Conservation (phyloP, 2,113 vertebrate genomes). For the Symphodus melops region DNA sequence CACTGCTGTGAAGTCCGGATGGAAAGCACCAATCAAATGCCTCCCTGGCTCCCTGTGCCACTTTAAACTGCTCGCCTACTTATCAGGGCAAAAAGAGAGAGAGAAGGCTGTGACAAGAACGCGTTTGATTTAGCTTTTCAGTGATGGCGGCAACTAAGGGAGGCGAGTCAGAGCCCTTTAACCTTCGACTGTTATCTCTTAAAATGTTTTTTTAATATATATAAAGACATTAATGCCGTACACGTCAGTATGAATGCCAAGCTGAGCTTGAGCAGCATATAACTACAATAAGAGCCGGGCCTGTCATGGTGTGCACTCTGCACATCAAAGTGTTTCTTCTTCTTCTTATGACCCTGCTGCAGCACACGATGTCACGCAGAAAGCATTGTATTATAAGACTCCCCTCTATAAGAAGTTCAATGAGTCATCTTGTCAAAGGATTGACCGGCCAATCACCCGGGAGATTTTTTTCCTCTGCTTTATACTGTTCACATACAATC, state of each 20-base stretch:
- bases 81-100: too few species aligned
- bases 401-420: constrained; percentile 42
- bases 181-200: neutral
- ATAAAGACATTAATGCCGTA: constrained; percentile 14
- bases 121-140: too few species aligned
- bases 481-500: neutral
- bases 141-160: too few species aligned
- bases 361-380: constrained; percentile 28
- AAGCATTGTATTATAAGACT: constrained; percentile 22
- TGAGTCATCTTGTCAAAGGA: constrained; percentile 56
- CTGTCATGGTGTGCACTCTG: neutral
- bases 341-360: constrained; percentile 18
- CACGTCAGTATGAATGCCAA: constrained; percentile 23
- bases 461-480: constrained; percentile 15
- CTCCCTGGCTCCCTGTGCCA: too few species aligned
- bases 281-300: constrained; percentile 11
- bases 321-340: constrained; percentile 28
- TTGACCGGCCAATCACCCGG: constrained; percentile 44
- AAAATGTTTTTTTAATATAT: neutral
- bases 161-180: neutral
- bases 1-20: too few species aligned
- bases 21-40: too few species aligned
- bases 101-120: too few species aligned
- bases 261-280: constrained; percentile 17
- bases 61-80: too few species aligned